A percentile compares a stretch with the other conserved stretches of the same genome.
These are phyloP conservation scores for Solenopsis fugax DNA, from an alignment of 1,140 invertebrate genomes.

Conservation along the genomic window DNA sequence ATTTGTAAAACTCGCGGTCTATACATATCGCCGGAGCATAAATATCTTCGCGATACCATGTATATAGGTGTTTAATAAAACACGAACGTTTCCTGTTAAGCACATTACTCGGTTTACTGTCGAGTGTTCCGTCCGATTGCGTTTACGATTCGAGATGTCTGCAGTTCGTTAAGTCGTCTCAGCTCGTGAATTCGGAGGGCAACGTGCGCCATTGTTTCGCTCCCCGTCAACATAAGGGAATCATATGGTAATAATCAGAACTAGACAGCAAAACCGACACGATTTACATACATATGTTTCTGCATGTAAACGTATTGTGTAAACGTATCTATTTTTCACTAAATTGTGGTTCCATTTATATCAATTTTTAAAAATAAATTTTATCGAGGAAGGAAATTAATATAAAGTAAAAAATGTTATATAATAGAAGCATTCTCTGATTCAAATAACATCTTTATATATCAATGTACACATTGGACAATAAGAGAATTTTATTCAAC, in stretches of 20 bases:
- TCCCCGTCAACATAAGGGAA: not conserved
- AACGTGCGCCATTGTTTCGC: not conserved
- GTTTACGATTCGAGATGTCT: conserved; percentile 53
- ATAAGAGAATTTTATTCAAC: not conserved
- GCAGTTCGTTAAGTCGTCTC: conserved; percentile 29
- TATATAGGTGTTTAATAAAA: conserved; percentile 16
- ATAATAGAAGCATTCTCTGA: not conserved
- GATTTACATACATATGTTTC: not conserved
- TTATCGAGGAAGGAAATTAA: not conserved
- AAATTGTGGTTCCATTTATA: not conserved
- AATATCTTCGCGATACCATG: conserved; percentile 3
- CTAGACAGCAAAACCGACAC: not conserved
- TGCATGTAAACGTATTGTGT: no score
- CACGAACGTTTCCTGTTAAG: conserved; percentile 33
- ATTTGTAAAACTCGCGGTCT: not conserved
- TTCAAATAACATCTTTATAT: not conserved
- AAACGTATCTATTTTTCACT: not conserved
- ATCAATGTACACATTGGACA: not conserved
- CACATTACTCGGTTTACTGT: conserved; percentile 39
- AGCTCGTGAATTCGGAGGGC: not conserved
- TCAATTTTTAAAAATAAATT: not conserved
- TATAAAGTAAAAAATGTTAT: not conserved
- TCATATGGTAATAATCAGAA: not conserved
- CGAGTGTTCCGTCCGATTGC: conserved; percentile 55
- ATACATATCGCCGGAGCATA: not conserved